Evolutionary conservation across 2,888 invertebrate species (phyloP), one percentile per base, ranked within the genome.

Genomic region (Halictus quadricinctus): DNA sequence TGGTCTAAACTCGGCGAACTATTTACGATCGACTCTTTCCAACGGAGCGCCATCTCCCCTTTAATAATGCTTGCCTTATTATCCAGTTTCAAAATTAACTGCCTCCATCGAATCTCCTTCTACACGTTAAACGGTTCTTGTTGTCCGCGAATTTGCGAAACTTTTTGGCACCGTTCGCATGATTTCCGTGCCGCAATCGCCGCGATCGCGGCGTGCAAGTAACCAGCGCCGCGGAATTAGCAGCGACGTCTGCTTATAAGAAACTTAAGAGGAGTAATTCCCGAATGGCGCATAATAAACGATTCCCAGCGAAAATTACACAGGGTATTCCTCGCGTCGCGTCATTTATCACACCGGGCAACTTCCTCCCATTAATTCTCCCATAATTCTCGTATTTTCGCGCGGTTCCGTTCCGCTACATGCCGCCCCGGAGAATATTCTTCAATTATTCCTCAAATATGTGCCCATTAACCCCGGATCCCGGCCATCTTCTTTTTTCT

Each of bases 341-440:
- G 54, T 69, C 50, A 80, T 80, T 80, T 80, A 80, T 80, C 79
- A 69, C 25, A 13, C n/a, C 66, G 10, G n/a, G 74, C 29, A 75
- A 80, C 79, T 69, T 69, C 50, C 48, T 58, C 74, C 43, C 41
- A 74, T 80, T 75, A 80, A 75, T 75, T 75, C 66, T 66, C 66
- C 79, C 66, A 80, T 69, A 74, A 80, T 80, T 75, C 74, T 54
- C 75, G 41, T 75, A 75, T 69, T 54, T 74, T 69, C 66, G 66
- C 41, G 43, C 21, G 12, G 21, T 15, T 29, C 48, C 50, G 36
- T 66, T 4, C 50, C 41, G 66, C 21, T 41, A 46, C 43, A 75
- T 25, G 7, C 21, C 50, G 8, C 41, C n/a, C 6, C 74, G 41
- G 43, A 43, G 74, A 58, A 43, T 72, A 70, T 58, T 54, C 50